A percentile compares a stretch with the other conserved stretches of the same genome.
Conservation (phyloP, 2,113 vertebrate genomes). For the Tupaia tana region DNA sequence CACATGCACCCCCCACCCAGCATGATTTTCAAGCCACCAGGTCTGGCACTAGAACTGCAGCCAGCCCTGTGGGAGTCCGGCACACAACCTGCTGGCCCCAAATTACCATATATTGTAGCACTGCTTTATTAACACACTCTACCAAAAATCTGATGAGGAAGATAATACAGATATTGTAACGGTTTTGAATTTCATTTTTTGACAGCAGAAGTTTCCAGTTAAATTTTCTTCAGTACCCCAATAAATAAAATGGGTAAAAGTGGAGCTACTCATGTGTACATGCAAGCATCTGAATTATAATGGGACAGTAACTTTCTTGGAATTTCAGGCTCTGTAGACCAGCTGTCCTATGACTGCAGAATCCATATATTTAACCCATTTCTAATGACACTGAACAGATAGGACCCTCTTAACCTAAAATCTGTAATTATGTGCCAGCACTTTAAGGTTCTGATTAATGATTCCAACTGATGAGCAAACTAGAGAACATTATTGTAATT, state of each 20-base stretch:
- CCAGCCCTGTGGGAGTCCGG: too few relatives aligned
- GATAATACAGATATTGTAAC: constrained; percentile 14
- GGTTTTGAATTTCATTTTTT: constrained; percentile 32
- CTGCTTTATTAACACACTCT: constrained; percentile 8
- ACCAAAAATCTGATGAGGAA: constrained; percentile 1
- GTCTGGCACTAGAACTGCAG: too few relatives aligned
- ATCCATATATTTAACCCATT: constrained; percentile 41
- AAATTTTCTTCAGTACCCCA: constrained; percentile 11
- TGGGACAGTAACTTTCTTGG: not conserved
- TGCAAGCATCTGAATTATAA: not conserved
- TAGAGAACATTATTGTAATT: constrained; percentile 23
- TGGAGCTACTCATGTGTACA: not conserved
- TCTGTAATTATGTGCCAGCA: constrained; percentile 50
- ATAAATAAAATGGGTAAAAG: constrained; percentile 7
- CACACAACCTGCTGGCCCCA: too few relatives aligned
- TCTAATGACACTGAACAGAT: constrained; percentile 41
- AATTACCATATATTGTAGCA: constrained; percentile 37
- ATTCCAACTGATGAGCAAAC: constrained; percentile 57
- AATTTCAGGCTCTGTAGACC: not conserved
- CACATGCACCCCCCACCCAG: too few relatives aligned
- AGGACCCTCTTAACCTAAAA: constrained; percentile 37
- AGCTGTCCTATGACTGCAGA: constrained; percentile 37
- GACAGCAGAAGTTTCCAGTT: constrained; percentile 46
- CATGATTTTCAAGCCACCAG: too few relatives aligned
- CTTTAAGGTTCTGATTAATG: constrained; percentile 61